These are phyloP conservation scores for Semaprochilodus insignis DNA, from an alignment of 2,797 vertebrate species.

Conservation along the genomic window DNA sequence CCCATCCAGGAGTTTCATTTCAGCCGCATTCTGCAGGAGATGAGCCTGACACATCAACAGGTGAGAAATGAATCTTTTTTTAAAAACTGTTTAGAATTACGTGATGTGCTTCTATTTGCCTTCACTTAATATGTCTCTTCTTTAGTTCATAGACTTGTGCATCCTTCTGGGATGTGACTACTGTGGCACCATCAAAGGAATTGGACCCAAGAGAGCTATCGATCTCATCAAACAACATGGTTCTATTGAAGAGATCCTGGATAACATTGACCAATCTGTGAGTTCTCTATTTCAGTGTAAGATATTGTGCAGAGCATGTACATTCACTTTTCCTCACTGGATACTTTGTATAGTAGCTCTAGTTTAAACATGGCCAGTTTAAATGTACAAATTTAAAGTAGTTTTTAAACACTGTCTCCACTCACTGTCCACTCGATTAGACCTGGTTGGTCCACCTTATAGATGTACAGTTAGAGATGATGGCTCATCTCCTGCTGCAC, in stretches of 20 bases:
- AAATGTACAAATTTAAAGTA: too few species aligned
- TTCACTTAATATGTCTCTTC: not conserved
- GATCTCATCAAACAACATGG: slow-evolving; percentile 94
- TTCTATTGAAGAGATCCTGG: slow-evolving; percentile 90
- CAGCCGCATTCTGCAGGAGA: slow-evolving; percentile 86
- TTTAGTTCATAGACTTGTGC: slow-evolving; percentile 94
- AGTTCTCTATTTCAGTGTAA: slow-evolving; percentile 39
- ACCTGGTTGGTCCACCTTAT: too few species aligned
- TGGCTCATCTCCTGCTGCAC: too few species aligned
- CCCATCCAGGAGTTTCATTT: slow-evolving; percentile 97
- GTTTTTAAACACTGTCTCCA: too few species aligned
- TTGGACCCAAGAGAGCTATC: slow-evolving; percentile 94
- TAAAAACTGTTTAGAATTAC: not conserved
- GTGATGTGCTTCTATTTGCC: not conserved
- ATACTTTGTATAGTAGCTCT: too few species aligned
- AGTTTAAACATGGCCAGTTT: too few species aligned
- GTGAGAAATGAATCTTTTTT: slow-evolving; percentile 55
- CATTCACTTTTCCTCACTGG: too few species aligned
- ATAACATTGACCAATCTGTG: slow-evolving; percentile 86
- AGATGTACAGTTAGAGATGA: too few species aligned
- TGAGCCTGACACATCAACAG: slow-evolving; percentile 85
- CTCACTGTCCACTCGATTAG: too few species aligned
- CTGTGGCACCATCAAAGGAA: slow-evolving; percentile 94
- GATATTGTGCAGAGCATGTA: not conserved
- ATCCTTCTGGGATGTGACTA: slow-evolving; percentile 98